phyloP scores from a whole-genome alignment of 2,113 vertebrate genomes.

The Neopipo cinnamomea region DNA sequence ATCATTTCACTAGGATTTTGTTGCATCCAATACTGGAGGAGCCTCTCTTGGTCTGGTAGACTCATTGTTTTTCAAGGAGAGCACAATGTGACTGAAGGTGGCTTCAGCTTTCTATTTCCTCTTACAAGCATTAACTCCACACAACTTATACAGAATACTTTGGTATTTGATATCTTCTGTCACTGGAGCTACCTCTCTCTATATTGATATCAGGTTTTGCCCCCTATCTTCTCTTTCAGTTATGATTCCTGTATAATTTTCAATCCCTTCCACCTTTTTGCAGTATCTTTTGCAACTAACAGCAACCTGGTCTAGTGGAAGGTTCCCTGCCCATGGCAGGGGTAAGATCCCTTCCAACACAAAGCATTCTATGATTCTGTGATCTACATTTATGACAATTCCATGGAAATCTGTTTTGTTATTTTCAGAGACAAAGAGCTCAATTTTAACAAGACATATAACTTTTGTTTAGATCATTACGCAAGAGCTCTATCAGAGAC shows the following conservation, averaged over 20 bases:
- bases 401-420: neutral
- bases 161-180: neutral
- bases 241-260: neutral
- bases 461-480: neutral
- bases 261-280: neutral
- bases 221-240: neutral
- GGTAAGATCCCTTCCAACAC: neutral
- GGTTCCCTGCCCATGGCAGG: neutral
- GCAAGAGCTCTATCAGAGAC: neutral
- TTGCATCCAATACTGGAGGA: neutral
- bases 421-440: neutral
- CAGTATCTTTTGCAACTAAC: neutral
- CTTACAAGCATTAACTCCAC: neutral
- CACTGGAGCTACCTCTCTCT: neutral
- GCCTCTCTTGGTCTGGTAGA: neutral
- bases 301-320: neutral
- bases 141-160: neutral
- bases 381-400: neutral
- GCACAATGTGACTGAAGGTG: neutral
- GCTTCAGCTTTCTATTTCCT: neutral
- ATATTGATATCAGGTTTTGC: neutral
- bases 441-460: neutral
- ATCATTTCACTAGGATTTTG: neutral
- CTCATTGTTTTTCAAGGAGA: neutral
- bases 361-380: neutral